Percentiles rank a stretch among this genome's conserved stretches.
phyloP scores from a whole-genome alignment of 2,888 invertebrate genomes.

The Drosophila trichaetosa region DNA sequence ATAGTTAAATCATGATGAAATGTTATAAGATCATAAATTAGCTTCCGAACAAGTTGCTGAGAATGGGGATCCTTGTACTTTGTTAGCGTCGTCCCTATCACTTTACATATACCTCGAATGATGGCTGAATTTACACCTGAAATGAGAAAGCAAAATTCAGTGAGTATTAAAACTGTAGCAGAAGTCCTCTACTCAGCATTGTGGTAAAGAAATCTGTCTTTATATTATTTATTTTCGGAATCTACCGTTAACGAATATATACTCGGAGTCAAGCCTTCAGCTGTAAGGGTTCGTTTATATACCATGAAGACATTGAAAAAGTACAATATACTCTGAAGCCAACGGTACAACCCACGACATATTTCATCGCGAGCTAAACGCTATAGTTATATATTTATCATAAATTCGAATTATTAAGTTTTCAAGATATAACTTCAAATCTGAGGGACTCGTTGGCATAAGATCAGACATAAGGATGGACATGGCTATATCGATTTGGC shows the following conservation, averaged over 20 bases:
- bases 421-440: neutral
- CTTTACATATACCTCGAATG: slow-evolving; percentile 91
- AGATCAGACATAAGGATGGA: neutral
- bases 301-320: neutral
- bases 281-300: neutral
- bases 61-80: slow-evolving; percentile 93
- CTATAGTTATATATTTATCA: neutral
- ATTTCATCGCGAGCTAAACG: neutral
- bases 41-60: slow-evolving; percentile 89
- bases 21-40: slow-evolving; percentile 88
- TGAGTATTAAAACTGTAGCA: neutral
- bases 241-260: neutral
- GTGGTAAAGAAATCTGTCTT: neutral
- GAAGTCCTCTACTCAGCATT: neutral
- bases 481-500: neutral
- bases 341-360: neutral
- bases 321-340: neutral
- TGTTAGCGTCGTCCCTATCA: slow-evolving; percentile 90
- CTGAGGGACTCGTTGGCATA: neutral
- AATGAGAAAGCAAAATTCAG: slow-evolving; percentile 58
- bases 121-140: slow-evolving; percentile 92
- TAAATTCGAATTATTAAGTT: neutral
- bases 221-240: neutral
- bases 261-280: neutral
- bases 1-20: slow-evolving; percentile 90